Percentiles rank a stretch among this genome's conserved stretches.
These are phyloP conservation scores for Danio albolineatus DNA, from an alignment of 2,797 vertebrate species.

Conservation along the genomic window DNA sequence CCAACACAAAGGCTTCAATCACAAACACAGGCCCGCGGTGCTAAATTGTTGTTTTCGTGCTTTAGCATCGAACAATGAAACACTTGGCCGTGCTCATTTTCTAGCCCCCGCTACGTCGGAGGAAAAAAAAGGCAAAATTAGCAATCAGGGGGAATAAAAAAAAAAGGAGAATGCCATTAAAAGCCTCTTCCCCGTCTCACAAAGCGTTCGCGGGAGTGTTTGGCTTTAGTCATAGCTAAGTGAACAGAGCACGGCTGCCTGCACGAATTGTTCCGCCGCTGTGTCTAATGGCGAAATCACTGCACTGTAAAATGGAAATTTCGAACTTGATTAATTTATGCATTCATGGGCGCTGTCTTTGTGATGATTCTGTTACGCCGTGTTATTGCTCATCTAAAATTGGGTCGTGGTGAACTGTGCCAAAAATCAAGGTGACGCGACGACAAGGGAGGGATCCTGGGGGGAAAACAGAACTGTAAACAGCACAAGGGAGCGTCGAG, in stretches of 20 bases:
- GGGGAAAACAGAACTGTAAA: constrained; percentile 9
- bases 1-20: constrained; percentile 37
- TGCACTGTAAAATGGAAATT: constrained; percentile 87
- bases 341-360: constrained; percentile 75
- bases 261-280: constrained; percentile 79
- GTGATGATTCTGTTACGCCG: constrained; percentile 72
- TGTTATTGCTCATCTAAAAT: constrained; percentile 71
- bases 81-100: constrained; percentile 71
- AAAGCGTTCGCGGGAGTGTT: constrained; percentile 50
- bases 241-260: constrained; percentile 76
- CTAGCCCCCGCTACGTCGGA: constrained; percentile 55
- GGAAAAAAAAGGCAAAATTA: constrained; percentile 51
- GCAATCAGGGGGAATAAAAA: constrained; percentile 36
- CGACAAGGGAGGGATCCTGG: constrained; percentile 23
- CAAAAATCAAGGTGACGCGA: constrained; percentile 49
- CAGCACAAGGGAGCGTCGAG: background rate
- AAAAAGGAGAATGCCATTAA: constrained; percentile 73
- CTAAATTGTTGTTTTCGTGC: constrained; percentile 56
- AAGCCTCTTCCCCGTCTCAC: constrained; percentile 67
- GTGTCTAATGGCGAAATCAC: constrained; percentile 82
- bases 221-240: constrained; percentile 82
- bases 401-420: constrained; percentile 64
- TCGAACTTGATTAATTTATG: constrained; percentile 85
- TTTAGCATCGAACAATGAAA: constrained; percentile 66
- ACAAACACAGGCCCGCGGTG: constrained; percentile 39